A percentile compares a stretch with the other conserved stretches of the same genome.
Evolutionary conservation across 2,888 invertebrate species (phyloP).

Genomic region (Apoderus coryli): DNA sequence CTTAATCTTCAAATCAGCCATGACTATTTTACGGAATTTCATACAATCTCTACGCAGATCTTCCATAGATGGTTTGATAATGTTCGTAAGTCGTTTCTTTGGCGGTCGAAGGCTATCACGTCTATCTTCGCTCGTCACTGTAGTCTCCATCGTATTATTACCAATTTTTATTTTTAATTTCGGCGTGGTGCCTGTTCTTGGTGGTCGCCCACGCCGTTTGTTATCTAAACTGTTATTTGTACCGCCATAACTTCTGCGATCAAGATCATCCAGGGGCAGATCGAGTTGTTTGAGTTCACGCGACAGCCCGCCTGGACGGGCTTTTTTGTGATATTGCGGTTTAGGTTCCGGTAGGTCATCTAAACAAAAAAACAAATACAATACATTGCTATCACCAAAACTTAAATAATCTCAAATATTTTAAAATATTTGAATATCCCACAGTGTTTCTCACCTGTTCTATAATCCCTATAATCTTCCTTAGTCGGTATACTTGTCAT

Average conservation of each 20-base stretch:
- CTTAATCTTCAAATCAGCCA: constrained; percentile 67
- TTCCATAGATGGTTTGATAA: constrained; percentile 56
- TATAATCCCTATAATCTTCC: constrained; percentile 59
- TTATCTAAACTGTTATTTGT: constrained; percentile 28
- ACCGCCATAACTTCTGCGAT: constrained; percentile 35
- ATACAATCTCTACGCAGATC: constrained; percentile 72
- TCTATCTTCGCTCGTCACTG: constrained; percentile 33
- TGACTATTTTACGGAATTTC: constrained; percentile 72
- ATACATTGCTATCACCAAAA: no score
- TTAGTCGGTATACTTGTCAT: constrained; percentile 78
- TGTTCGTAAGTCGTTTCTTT: constrained; percentile 58
- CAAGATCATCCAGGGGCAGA: constrained; percentile 41
- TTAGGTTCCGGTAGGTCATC: constrained; percentile 46
- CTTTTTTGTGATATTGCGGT: constrained; percentile 48
- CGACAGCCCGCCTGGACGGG: constrained; percentile 36
- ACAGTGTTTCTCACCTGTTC: no score
- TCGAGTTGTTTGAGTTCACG: constrained; percentile 52
- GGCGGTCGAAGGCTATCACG: constrained; percentile 52
- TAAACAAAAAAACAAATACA: no score
- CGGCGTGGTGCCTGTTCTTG: constrained; percentile 24
- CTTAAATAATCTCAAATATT: no score
- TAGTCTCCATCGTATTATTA: constrained; percentile 35
- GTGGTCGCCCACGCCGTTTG: constrained; percentile 31
- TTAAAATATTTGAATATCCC: no score
- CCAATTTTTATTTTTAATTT: constrained; percentile 62